phyloP scores from a whole-genome alignment of 2,797 vertebrate genomes.

The Pygocentrus nattereri region DNA sequence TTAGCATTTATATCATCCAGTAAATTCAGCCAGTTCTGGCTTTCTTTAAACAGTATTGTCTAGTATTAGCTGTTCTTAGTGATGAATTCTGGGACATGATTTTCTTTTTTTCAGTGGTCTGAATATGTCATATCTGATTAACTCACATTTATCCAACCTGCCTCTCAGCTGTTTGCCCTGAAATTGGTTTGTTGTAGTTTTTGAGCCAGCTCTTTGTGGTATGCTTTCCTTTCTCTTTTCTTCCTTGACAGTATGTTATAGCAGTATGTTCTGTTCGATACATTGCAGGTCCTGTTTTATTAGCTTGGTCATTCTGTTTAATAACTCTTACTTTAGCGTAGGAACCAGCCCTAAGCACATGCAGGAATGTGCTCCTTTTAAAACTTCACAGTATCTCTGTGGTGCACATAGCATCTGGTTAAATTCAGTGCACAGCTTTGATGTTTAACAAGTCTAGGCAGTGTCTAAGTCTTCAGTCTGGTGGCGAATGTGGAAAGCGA shows the following conservation, averaged over 20 bases:
- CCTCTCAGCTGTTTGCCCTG: conserved; percentile 24
- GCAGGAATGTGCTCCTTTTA: neutral
- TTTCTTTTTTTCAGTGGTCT: conserved; percentile 16
- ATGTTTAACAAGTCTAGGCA: neutral
- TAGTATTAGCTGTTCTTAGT: neutral
- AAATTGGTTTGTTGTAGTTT: conserved; percentile 32
- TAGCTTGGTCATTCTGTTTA: neutral
- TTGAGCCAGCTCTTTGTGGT: neutral
- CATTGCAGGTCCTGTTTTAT: conserved; percentile 31
- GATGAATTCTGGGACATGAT: conserved; percentile 13
- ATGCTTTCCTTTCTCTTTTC: neutral
- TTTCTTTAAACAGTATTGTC: neutral
- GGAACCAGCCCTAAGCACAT: neutral
- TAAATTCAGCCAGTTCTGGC: neutral
- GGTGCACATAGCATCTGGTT: neutral
- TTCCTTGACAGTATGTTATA: neutral
- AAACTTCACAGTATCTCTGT: neutral
- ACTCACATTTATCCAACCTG: conserved; percentile 35
- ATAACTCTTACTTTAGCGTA: neutral
- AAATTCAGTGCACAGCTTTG: neutral
- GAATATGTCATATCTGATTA: conserved; percentile 36
- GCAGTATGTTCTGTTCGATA: neutral
- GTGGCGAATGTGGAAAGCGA: neutral
- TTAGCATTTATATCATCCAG: neutral
- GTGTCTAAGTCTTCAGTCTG: neutral